Base-by-base conservation (phyloP, 2,113 vertebrate genomes). In the Boleophthalmus pectinirostris region DNA sequence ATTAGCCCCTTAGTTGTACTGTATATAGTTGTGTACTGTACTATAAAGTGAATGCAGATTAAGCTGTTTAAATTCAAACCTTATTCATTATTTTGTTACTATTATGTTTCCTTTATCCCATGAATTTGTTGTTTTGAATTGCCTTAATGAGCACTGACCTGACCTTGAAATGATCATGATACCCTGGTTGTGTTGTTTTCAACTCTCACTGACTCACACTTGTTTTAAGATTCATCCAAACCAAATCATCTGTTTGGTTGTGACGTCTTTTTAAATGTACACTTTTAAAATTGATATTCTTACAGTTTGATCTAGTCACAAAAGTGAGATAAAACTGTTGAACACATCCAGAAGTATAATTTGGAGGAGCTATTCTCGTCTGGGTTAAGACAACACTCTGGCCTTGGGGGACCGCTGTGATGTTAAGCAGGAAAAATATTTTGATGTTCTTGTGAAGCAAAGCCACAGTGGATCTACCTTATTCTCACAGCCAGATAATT, bases 311-410 rank as follows among this genome's bases (percentile, higher is more conserved):
- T 33, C 15, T 18, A 61, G 24, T 61, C 23, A 25, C 13, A 33
- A 7, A 29, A 16, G 24, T 14, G 15, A 33, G 70, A 58, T 57
- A 46, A 65, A 23, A 7, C 49, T 35, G 43, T 66, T 33, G 84
- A 90, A 88, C 73, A 85, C 77, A 87, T 86, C 80, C 81, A 82
- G 73, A 38, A 64, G 24, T 76, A 88, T 82, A 77, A 86, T 87
- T 88, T 80, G 79, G 71, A 51, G 60, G 38, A 68, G 81, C 79
- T 90, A 86, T 86, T 87, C 82, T 75, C 54, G 71, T 84, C 82
- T 77, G 81, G 81, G 88, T 90, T 87, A 88, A 86, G 68, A 81
- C 87, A 91, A 89, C 85, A 89, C 7, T 53, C 56, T 7, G 76
- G 47, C 75, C 68, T 21, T 18, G 1, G 14, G 24, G 15, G 24